A percentile compares a stretch with the other conserved stretches of the same genome.
These are phyloP conservation scores for Lamproptera curius DNA, from an alignment of 2,888 invertebrate species.

Conservation along the genomic window DNA sequence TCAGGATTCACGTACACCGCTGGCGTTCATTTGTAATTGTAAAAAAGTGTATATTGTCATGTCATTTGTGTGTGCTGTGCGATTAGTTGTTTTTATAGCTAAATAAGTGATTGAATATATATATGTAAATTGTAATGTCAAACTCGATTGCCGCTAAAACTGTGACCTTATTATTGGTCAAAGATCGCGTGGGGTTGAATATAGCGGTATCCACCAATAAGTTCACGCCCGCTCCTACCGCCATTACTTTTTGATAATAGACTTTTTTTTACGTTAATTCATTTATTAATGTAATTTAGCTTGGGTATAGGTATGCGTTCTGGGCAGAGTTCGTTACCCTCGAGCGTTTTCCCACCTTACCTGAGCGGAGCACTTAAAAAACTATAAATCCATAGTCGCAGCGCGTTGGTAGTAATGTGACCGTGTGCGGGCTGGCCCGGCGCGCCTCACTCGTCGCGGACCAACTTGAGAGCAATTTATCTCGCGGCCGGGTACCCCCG, in stretches of 20 bases:
- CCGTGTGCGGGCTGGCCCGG: constrained; percentile 38
- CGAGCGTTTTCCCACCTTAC: constrained; percentile 7
- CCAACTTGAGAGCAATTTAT: constrained; percentile 60
- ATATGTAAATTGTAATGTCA: no score
- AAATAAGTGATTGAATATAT: no score
- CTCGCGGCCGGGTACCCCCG: constrained; percentile 48
- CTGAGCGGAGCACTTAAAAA: constrained; percentile 39
- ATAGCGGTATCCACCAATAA: no score
- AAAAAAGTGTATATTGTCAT: constrained; percentile 26
- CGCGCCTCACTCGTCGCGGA: constrained; percentile 53
- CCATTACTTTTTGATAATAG: no score
- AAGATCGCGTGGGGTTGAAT: no score
- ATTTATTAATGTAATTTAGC: no score
- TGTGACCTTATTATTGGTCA: no score
- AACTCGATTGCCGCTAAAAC: no score
- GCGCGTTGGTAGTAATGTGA: constrained; percentile 37
- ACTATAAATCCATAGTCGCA: constrained; percentile 52
- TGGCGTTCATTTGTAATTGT: constrained; percentile 41
- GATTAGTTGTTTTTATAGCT: no score
- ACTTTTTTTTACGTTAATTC: no score
- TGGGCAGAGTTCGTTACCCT: neutral
- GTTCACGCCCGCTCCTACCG: no score
- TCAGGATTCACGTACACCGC: constrained; percentile 73
- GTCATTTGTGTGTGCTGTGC: constrained; percentile 42
- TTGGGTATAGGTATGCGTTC: no score